These are phyloP conservation scores for Sebastes hubbsi DNA, from an alignment of 2,797 vertebrate species.

Conservation along the genomic window DNA sequence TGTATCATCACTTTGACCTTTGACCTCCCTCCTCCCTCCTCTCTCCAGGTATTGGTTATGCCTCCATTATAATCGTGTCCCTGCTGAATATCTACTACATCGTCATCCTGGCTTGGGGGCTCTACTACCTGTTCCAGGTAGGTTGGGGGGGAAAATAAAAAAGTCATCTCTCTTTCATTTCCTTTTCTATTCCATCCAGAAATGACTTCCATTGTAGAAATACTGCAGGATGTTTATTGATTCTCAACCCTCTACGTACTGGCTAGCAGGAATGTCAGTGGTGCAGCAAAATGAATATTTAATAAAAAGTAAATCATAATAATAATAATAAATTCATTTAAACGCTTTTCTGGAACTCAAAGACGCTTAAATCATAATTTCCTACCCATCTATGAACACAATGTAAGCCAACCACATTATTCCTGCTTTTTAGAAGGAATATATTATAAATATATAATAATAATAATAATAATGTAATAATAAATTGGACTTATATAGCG, in stretches of 20 bases:
- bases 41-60: slow-evolving; percentile 94
- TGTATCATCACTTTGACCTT: background rate
- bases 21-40: background rate
- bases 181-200: background rate
- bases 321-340: too few relatives aligned
- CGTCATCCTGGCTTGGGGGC: slow-evolving; percentile 97
- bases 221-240: background rate
- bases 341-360: too few relatives aligned
- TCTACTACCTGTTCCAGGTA: slow-evolving; percentile 95
- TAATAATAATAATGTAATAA: too few relatives aligned
- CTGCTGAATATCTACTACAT: slow-evolving; percentile 98
- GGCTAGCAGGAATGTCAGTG: background rate
- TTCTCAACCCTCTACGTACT: background rate
- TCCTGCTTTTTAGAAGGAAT: background rate
- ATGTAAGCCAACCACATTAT: background rate
- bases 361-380: background rate
- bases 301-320: background rate
- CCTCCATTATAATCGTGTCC: slow-evolving; percentile 97
- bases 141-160: background rate
- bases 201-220: background rate
- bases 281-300: background rate
- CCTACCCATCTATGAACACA: background rate
- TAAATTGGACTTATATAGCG: too few relatives aligned
- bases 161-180: background rate
- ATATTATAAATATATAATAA: too few relatives aligned